Percentiles rank a stretch among this genome's conserved stretches.
Conservation (phyloP, 92 coral and sea anemone species). For the Plumapathes pennacea region DNA sequence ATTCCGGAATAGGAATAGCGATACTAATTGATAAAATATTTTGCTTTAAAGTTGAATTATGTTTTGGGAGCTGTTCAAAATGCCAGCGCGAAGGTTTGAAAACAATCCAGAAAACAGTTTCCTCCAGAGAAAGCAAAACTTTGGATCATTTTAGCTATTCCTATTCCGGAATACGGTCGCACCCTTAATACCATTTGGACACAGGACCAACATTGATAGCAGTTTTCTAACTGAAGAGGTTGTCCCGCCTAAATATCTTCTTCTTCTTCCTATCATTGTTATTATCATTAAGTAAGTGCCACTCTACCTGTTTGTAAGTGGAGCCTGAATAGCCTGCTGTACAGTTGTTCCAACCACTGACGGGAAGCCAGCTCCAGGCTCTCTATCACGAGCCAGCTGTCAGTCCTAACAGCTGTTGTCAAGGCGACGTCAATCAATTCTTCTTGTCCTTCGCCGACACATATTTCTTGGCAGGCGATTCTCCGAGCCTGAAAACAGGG, state of each 20-base stretch:
- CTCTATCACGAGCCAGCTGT: slow-evolving; percentile 88
- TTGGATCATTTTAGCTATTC: too few species aligned
- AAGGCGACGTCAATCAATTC: slow-evolving; percentile 85
- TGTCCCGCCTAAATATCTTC: not conserved
- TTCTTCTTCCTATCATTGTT: not conserved
- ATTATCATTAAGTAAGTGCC: too few species aligned
- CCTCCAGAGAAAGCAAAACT: too few species aligned
- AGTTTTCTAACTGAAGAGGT: not conserved
- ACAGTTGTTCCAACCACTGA: slow-evolving; percentile 84
- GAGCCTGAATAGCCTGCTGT: slow-evolving; percentile 82
- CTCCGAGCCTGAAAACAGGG: slow-evolving; percentile 57
- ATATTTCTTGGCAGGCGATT: slow-evolving; percentile 69
- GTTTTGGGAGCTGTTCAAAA: too few species aligned
- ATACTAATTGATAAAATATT: too few species aligned
- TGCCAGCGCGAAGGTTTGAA: too few species aligned
- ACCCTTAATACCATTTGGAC: too few species aligned
- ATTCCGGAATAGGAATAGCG: too few species aligned
- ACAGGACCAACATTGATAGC: not conserved
- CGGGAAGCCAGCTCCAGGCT: slow-evolving; percentile 85
- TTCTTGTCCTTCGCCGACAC: slow-evolving; percentile 92
- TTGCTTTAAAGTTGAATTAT: too few species aligned
- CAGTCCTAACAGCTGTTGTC: slow-evolving; percentile 93
- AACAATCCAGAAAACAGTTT: too few species aligned
- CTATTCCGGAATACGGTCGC: too few species aligned
- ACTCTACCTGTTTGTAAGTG: slow-evolving; percentile 82